Base-by-base conservation (phyloP, 1,140 invertebrate species). In the Drosophila pachea region DNA sequence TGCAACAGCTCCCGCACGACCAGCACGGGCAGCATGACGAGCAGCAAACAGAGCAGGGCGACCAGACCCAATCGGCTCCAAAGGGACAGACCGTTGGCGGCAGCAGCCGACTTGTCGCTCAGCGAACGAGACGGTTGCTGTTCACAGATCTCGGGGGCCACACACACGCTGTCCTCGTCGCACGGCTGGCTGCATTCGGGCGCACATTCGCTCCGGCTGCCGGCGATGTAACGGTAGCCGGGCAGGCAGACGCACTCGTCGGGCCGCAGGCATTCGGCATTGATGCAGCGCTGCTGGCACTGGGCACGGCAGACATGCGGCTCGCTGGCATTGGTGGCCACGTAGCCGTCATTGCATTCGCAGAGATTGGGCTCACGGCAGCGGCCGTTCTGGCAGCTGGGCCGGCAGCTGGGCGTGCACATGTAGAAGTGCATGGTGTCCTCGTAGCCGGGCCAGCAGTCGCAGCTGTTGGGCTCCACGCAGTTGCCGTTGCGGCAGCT, bases 181-280 rank as follows among this genome's bases (percentile, higher is more conserved):
- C 93, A 93, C 0, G 91, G 90, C 12, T 90, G 89, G 3, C 91
- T 90, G 74, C 93, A 94, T 3, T 90, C 73, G 6, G 92, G 91
- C 6, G 88, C 56, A 72, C 92, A 93, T 12, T 90, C 81, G 4
- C 60, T 89, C 60, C 76, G 69, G 62, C 92, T 90, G 36, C 87
- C 88, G 3, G 77, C 38, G 16, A 92, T 66, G 48, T 83, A 89
- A 11, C 35, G 47, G 64, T 89, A 92, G 4, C 91, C 91, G 4
- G 65, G 58, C 8, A 87, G 86, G 60, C 92, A 92, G 14, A 74
- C 68, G 63, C 93, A 93, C 4, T 66, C 52, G 16, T 87, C 60
- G 31, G 84, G 78, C 2, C 82, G 82, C 12, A 83, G 69, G 68
- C 92, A 93, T 52, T 89, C 63, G 32, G 91, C 91, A 70, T 92